phyloP scores from a whole-genome alignment of 2,797 vertebrate species.

The Periophthalmus magnuspinnatus region DNA sequence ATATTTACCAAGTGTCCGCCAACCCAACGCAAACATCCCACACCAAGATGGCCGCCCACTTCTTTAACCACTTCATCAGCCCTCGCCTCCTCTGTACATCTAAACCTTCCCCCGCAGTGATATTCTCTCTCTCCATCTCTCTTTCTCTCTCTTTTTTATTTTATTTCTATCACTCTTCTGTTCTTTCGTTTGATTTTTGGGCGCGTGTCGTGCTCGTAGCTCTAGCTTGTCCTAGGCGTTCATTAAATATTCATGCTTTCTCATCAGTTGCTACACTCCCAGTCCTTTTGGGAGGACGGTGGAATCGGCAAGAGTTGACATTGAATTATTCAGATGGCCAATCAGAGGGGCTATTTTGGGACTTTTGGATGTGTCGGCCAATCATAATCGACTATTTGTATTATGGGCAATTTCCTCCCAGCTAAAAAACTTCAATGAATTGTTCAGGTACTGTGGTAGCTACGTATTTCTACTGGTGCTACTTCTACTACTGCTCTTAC shows the following conservation, averaged over 20 bases:
- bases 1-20: background rate
- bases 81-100: conserved; percentile 24
- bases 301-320: conserved; percentile 54
- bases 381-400: conserved; percentile 49
- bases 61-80: background rate
- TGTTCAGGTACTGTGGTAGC: background rate
- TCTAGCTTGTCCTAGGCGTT: conserved; percentile 69
- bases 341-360: conserved; percentile 71
- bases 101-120: conserved; percentile 32
- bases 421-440: conserved; percentile 39
- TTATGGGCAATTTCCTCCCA: conserved; percentile 30
- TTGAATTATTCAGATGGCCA: conserved; percentile 75
- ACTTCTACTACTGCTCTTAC: background rate
- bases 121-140: conserved; percentile 34
- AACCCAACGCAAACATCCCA: background rate
- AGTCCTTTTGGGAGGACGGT: conserved; percentile 51
- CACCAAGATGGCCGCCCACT: background rate
- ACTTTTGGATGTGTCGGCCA: conserved; percentile 53
- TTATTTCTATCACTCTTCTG: conserved; percentile 46
- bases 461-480: background rate
- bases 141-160: conserved; percentile 35
- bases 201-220: conserved; percentile 59
- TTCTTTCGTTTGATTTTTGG: conserved; percentile 60
- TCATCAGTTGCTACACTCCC: conserved; percentile 68
- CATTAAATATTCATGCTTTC: conserved; percentile 77